phyloP scores from a whole-genome alignment of 2,888 invertebrate species.

The Aromia moschata region DNA sequence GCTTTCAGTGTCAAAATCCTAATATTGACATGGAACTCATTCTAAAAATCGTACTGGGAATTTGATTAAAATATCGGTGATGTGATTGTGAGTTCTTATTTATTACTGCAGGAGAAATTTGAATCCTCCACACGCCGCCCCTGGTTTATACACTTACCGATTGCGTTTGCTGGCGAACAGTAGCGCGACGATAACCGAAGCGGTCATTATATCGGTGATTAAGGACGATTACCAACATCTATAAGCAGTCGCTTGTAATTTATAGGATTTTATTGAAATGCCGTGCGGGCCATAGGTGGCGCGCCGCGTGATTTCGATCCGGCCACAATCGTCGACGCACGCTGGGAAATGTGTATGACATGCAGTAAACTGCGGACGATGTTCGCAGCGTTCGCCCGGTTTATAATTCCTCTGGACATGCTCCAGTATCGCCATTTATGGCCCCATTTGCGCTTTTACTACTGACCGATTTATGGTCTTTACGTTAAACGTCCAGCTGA shows the following conservation, averaged over 20 bases:
- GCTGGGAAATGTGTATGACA: conserved; percentile 38
- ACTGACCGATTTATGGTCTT: conserved; percentile 41
- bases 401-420: conserved; percentile 45
- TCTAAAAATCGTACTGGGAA: too few relatives aligned
- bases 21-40: too few relatives aligned
- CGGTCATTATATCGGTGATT: conserved; percentile 42
- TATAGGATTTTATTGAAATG: conserved; percentile 23
- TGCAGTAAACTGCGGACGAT: conserved; percentile 41
- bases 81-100: too few relatives aligned
- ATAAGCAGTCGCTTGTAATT: conserved; percentile 33
- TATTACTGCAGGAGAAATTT: too few relatives aligned
- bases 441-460: conserved; percentile 43
- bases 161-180: conserved; percentile 40
- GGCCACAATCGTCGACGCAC: conserved; percentile 26
- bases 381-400: conserved; percentile 33
- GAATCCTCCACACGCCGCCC: too few relatives aligned
- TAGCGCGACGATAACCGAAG: conserved; percentile 39
- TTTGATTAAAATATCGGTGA: too few relatives aligned
- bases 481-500: conserved; percentile 7
- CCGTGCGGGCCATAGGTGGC: conserved; percentile 19
- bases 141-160: too few relatives aligned
- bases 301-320: conserved; percentile 25
- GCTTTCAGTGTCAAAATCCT: too few relatives aligned
- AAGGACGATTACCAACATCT: conserved; percentile 40
- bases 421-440: conserved; percentile 45